Percentiles rank a stretch among this genome's conserved stretches.
These are phyloP conservation scores for Spheniscus humboldti DNA, from an alignment of 2,797 vertebrate genomes.

Conservation along the genomic window DNA sequence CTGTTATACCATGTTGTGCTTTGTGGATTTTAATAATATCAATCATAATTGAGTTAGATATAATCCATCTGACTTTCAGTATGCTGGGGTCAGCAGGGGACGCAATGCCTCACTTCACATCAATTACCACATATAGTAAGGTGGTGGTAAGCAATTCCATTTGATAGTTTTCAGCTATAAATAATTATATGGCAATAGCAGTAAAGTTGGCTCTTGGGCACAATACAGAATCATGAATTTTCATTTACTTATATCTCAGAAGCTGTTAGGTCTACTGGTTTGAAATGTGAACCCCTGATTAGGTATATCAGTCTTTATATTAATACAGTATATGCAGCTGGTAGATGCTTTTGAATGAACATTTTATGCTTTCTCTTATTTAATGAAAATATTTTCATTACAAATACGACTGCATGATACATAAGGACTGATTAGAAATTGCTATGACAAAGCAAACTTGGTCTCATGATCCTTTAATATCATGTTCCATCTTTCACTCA, in stretches of 20 bases:
- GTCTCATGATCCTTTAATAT: neutral
- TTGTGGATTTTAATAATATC: conserved; percentile 93
- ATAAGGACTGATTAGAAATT: neutral
- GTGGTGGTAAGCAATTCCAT: conserved; percentile 82
- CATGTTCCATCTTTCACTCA: neutral
- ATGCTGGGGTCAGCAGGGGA: conserved; percentile 81
- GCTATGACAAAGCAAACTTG: neutral
- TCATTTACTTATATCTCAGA: conserved; percentile 69
- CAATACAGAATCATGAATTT: conserved; percentile 73
- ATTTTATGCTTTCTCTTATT: neutral
- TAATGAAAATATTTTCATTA: conserved; percentile 7
- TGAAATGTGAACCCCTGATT: conserved; percentile 37
- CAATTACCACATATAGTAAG: conserved; percentile 92
- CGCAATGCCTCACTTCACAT: conserved; percentile 85
- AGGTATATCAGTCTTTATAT: conserved; percentile 21
- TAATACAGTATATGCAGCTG: neutral
- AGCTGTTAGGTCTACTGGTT: conserved; percentile 48
- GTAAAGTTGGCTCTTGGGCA: conserved; percentile 73
- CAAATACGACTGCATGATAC: neutral
- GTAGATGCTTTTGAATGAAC: neutral
- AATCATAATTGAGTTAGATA: conserved; percentile 95
- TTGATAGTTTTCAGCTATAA: conserved; percentile 84
- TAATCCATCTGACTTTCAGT: conserved; percentile 89
- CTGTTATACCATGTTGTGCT: conserved; percentile 74
- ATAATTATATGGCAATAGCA: conserved; percentile 81